Evolutionary conservation across 2,113 vertebrate species (phyloP).

Genomic region (Callospermophilus lateralis): DNA sequence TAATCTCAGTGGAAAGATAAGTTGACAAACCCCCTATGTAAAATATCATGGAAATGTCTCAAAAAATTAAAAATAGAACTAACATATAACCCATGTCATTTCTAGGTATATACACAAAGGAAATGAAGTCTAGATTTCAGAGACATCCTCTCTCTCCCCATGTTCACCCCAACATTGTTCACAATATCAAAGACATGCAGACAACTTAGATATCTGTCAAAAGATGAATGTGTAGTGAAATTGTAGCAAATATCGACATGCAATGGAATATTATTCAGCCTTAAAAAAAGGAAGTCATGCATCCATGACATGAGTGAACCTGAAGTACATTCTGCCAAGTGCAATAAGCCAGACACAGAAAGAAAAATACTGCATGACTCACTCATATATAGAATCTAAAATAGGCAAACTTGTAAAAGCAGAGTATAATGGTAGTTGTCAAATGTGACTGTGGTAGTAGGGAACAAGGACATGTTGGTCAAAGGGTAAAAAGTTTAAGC

Average conservation of each 20-base stretch:
- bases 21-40: background rate
- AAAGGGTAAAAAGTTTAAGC: background rate
- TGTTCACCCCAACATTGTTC: background rate
- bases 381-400: background rate
- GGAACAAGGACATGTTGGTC: background rate
- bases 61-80: background rate
- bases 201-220: background rate
- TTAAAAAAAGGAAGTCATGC: background rate
- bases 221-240: background rate
- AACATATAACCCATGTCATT: background rate
- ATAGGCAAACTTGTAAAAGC: background rate
- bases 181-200: background rate
- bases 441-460: background rate
- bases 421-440: background rate
- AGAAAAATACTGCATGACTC: background rate
- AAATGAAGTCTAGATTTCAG: background rate
- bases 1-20: background rate
- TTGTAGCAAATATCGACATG: background rate
- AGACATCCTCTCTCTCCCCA: background rate
- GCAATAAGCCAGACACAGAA: background rate
- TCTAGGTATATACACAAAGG: background rate
- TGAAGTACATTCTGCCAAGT: background rate
- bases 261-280: background rate
- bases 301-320: background rate
- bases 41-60: background rate